Evolutionary conservation across 2,797 vertebrate species (phyloP), one percentile per base, ranked within the genome.

Genomic region (Sebastiscus tertius): DNA sequence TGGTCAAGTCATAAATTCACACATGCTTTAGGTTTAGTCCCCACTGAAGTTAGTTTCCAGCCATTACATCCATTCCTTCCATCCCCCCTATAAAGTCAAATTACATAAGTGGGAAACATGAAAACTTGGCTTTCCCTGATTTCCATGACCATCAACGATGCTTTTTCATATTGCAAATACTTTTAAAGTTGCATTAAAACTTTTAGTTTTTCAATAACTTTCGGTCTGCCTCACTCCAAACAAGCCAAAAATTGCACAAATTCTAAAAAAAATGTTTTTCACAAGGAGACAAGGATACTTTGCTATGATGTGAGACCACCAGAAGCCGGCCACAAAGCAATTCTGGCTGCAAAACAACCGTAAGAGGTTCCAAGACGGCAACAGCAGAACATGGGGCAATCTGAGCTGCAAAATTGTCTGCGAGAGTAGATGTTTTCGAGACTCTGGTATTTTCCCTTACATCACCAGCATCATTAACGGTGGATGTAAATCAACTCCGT

Each of bases 401-500:
- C 11, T 24, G 26, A 39, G 60, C 39, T 73, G 55, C 1, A 2
- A 62, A 85, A 75, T 39, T 42, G 49, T 54, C 56, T 31, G 71
- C n/a, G 26, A 58, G 70, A 33, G 39, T 18, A 34, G 18, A 22
- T 82, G 79, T 86, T 88, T 85, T 74, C 62, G 22, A 83, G 46
- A 11, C 4, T 70, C 59, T 49, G 68, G 42, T 54, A 72, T 84
- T 85, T 83, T 82, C 80, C 67, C 39, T 84, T 64, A 85, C 80
- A 33, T 85, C 82, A 88, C 52, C 61, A 29, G 39, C 72, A n/a
- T 79, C 55, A 79, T 85, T 71, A 88, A 68, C 62, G 33, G 65
- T 36, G 65, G 75, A 85, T 81, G 33, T 56, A 84, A 88, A 90
- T 84, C 29, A 82, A 39, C 39, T 73, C 79, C 62, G 78, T 22